A percentile compares a stretch with the other conserved stretches of the same genome.
Evolutionary conservation across 2,113 vertebrate genomes (phyloP).

Genomic region (Centropus bengalensis): DNA sequence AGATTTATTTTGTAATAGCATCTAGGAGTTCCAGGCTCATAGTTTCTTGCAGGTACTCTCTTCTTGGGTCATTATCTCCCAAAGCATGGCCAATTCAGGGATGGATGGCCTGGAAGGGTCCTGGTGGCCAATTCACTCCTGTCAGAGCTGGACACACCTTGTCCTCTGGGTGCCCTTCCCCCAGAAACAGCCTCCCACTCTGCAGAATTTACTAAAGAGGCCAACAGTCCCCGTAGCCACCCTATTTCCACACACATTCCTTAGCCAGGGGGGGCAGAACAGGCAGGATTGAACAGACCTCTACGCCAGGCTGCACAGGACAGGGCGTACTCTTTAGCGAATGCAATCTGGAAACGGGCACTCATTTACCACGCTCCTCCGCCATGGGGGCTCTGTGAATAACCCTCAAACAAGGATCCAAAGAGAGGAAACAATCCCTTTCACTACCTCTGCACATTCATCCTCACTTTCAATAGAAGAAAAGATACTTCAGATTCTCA

Average conservation of each 20-base stretch:
- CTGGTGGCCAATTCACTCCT: not conserved
- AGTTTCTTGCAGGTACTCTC: not conserved
- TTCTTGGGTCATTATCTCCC: conserved; percentile 1
- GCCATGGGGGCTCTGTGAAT: not conserved
- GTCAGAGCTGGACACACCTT: not conserved
- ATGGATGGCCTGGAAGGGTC: conserved; percentile 4
- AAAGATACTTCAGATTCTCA: conserved; percentile 37
- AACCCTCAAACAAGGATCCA: not conserved
- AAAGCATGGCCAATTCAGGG: not conserved
- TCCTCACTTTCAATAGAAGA: conserved; percentile 37
- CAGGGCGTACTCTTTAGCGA: not conserved
- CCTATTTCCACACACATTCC: not conserved
- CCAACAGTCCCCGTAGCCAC: not conserved
- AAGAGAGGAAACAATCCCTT: not conserved
- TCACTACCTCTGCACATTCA: conserved; percentile 17
- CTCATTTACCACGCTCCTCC: not conserved
- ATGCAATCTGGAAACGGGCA: conserved; percentile 1
- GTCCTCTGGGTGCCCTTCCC: conserved; percentile 3
- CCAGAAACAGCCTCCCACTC: not conserved
- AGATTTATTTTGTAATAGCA: not conserved
- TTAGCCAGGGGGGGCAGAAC: not conserved
- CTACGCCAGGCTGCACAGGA: not conserved
- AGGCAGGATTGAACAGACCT: not conserved
- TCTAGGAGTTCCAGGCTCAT: not conserved
- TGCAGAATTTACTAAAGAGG: not conserved